These are phyloP conservation scores for Harpalus rufipes DNA, from an alignment of 2,888 invertebrate genomes.

Conservation along the genomic window DNA sequence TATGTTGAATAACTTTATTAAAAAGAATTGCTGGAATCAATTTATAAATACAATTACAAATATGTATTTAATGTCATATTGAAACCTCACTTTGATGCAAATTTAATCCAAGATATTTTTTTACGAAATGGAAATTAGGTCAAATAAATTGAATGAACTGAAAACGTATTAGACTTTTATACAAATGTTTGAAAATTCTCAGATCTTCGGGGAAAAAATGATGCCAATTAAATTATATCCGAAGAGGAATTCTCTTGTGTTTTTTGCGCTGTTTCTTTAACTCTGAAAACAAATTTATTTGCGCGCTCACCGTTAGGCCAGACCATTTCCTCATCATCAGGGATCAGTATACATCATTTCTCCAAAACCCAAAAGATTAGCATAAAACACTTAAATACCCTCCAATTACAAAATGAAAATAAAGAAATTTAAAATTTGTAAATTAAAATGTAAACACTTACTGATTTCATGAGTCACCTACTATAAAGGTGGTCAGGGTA, in stretches of 20 bases:
- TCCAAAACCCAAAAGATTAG: too few species aligned
- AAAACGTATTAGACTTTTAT: slow-evolving; percentile 36
- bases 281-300: slow-evolving; percentile 21
- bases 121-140: slow-evolving; percentile 23
- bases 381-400: too few species aligned
- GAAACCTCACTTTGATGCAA: background rate
- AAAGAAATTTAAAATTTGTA: too few species aligned
- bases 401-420: too few species aligned
- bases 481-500: too few species aligned
- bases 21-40: background rate
- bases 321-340: slow-evolving; percentile 24
- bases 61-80: background rate
- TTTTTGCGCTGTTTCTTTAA: slow-evolving; percentile 37
- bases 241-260: slow-evolving; percentile 13
- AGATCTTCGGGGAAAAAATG: slow-evolving; percentile 47
- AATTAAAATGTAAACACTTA: too few species aligned
- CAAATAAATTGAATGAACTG: slow-evolving; percentile 33
- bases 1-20: background rate
- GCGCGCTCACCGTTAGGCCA: slow-evolving; percentile 6
- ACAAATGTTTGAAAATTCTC: slow-evolving; percentile 33
- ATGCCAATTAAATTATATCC: slow-evolving; percentile 42
- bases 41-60: background rate
- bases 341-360: background rate
- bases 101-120: slow-evolving; percentile 11
- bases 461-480: too few species aligned